Evolutionary conservation across 2,888 invertebrate genomes (phyloP), one percentile per base, ranked within the genome.

Genomic region (Apamea monoglypha): DNA sequence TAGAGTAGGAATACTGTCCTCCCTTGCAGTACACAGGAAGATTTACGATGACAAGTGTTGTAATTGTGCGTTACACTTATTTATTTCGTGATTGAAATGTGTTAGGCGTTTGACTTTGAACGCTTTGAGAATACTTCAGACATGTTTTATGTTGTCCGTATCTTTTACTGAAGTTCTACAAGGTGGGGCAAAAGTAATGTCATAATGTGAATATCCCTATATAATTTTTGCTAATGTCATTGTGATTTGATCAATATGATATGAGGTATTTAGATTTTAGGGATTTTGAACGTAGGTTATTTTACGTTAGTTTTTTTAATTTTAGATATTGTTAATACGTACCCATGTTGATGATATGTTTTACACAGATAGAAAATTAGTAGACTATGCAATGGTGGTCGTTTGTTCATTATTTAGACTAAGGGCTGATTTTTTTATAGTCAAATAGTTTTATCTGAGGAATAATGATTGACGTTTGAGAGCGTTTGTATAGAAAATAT

Each of bases 1-100:
- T 88, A 88, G 87, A 85, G 90, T 87, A 87, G 86, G 81, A 86
- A 88, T 80, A 85, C 71, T 87, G 87, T 89, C 88, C 87, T 87
- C 82, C 82, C 81, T 87, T 89, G 86, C 87, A 90, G 87, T 90
- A 84, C 85, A 72, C 81, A n/a, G 56, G 66, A 75, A 86, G 83
- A 89, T 89, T 89, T 89, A 88, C 83, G 56, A 87, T 83, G 86
- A 78, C 82, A 85, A 80, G 80, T 79, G 78, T 79, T 86, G 84
- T 81, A 77, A 77, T 88, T 80, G 81, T 85, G 82, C 77, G 81
- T 84, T 78, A 85, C 81, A 84, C 74, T 83, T 84, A 73, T 84
- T 80, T 82, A 69, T 71, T 71, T 72, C 2, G 50, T 68, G 61
- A 66, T 76, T 59, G 32, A 59, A 74, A 69, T 74, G 44, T 61